A percentile compares a stretch with the other conserved stretches of the same genome.
Evolutionary conservation across 2,888 invertebrate genomes (phyloP).

Genomic region (Acleris literana): DNA sequence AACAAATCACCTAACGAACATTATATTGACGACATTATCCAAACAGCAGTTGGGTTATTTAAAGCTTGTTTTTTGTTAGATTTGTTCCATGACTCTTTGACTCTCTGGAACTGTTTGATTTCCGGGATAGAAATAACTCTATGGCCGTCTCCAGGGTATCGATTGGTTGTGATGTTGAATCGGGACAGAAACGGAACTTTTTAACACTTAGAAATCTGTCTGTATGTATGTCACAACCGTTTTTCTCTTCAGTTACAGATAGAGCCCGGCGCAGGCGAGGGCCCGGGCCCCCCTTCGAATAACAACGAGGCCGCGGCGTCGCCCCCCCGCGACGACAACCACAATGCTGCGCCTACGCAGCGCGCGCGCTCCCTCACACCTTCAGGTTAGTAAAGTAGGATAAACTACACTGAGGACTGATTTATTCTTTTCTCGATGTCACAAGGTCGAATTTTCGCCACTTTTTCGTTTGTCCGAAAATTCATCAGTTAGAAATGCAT

Average conservation of each 20-base stretch:
- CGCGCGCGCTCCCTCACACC: conserved; percentile 81
- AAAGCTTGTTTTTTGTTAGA: no score
- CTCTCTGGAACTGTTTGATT: neutral
- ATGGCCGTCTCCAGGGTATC: neutral
- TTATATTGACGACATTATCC: no score
- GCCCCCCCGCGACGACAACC: conserved; percentile 76
- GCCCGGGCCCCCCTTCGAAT: conserved; percentile 75
- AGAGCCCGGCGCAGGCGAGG: conserved; percentile 71
- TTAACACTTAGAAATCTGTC: no score
- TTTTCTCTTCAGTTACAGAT: conserved; percentile 64
- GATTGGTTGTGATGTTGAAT: neutral
- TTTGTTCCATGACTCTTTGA: no score
- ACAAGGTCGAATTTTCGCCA: no score
- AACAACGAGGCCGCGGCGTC: conserved; percentile 74
- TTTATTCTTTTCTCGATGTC: no score
- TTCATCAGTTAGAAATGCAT: no score
- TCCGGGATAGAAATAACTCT: neutral
- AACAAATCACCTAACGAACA: no score
- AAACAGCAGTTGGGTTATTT: no score
- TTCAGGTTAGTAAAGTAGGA: conserved; percentile 67
- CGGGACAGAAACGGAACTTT: neutral
- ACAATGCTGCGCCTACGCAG: conserved; percentile 67
- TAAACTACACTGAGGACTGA: no score
- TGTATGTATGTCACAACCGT: no score
- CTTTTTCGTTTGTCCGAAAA: no score